Evolutionary conservation across 1,140 invertebrate species (phyloP).

Genomic region (Eurosta solidaginis): DNA sequence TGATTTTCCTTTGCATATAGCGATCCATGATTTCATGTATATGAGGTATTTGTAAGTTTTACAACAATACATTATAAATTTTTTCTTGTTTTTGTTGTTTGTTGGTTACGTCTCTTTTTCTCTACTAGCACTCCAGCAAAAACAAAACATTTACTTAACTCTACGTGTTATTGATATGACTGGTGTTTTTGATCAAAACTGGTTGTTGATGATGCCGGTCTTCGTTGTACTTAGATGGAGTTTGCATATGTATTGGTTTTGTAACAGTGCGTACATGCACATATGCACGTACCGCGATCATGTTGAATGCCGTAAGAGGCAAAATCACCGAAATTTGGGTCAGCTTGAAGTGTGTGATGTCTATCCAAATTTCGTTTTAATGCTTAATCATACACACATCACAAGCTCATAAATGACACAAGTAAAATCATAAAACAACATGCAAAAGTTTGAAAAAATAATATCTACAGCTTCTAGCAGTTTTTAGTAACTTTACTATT

Average conservation of each 20-base stretch:
- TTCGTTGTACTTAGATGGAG: too few relatives aligned
- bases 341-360: neutral
- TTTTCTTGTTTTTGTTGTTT: too few relatives aligned
- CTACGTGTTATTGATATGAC: neutral
- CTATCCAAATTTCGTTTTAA: neutral
- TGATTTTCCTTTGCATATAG: neutral
- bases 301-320: neutral
- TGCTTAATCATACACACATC: neutral
- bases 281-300: neutral
- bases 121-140: neutral
- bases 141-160: neutral
- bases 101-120: neutral
- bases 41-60: too few relatives aligned
- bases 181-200: neutral
- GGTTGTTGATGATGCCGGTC: neutral
- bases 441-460: too few relatives aligned
- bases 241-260: neutral
- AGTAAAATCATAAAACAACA: too few relatives aligned
- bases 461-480: too few relatives aligned
- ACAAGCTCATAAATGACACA: neutral
- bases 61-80: neutral
- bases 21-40: neutral
- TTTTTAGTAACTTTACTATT: too few relatives aligned
- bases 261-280: neutral
- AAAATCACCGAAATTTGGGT: constrained; percentile 5